Evolutionary conservation across 2,113 vertebrate genomes (phyloP), one percentile per base, ranked within the genome.

Genomic region (Zootoca vivipara): DNA sequence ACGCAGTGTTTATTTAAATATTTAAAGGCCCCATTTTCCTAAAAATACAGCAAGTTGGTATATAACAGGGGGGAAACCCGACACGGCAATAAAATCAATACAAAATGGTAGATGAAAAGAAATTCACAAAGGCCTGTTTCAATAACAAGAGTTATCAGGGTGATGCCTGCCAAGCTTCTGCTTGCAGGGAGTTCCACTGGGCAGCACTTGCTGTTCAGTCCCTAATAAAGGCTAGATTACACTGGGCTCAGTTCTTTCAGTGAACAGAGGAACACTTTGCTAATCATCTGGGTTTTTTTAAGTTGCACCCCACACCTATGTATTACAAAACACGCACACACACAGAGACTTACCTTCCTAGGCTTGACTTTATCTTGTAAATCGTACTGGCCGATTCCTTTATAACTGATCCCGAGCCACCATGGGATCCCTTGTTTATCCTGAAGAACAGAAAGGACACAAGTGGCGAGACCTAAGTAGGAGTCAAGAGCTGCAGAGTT

Each of bases 351-450:
- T 96, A 99, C 99, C 97, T 99, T 99, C 92, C 99, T 96, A 24
- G 99, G 99, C 91, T 99, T 99, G 87, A 99, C 97, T 92, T 98
- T 99, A 93, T 99, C 99, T 94, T 99, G 98, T 64, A 98, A 94
- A 87, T 99, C 99, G 94, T 99, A 99, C 92, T 99, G 99, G 92
- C 98, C 98, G 0, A 99, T 98, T 95, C 99, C 99, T 97, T 99
- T 99, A 95, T 98, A 99, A 95, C 99, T 98, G 94, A 99, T 98
- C 90, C 99, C 99, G 92, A 99, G 97, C 99, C 99, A 99, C 99
- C 99, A 99, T 0, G 99, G 99, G 90, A 99, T 97, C 91, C 98
- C 98, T 95, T 99, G 98, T 95, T 99, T 99, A 96, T 99, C 99
- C 99, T 99, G 95, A 85, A 95, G 94, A 92, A 95, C 10, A 85